These are phyloP conservation scores for Hesperophylax magnus DNA, from an alignment of 1,140 invertebrate genomes.

Conservation along the genomic window DNA sequence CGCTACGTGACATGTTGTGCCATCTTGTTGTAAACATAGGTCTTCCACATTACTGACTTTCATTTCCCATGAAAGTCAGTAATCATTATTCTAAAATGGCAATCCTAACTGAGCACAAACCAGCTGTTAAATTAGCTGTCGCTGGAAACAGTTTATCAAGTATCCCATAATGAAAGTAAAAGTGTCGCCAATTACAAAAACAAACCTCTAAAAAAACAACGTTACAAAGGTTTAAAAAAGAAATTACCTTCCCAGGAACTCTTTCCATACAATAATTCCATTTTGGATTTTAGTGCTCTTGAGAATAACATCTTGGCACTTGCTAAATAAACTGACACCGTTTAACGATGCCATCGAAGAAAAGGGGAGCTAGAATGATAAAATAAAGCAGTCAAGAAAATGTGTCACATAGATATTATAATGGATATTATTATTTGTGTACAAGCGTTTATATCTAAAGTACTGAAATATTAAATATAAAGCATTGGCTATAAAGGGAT, in stretches of 20 bases:
- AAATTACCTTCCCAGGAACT: conserved; percentile 73
- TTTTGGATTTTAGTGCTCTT: conserved; percentile 75
- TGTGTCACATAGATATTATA: neutral
- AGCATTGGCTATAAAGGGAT: neutral
- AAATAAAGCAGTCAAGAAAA: neutral
- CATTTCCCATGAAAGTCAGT: no score
- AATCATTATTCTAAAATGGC: no score
- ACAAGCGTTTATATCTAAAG: neutral
- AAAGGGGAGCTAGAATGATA: conserved; percentile 75
- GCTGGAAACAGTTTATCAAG: no score
- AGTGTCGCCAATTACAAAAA: no score
- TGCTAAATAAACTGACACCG: conserved; percentile 81
- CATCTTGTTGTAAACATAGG: neutral
- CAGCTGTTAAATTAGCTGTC: no score
- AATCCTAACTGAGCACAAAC: no score
- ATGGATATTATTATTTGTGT: neutral
- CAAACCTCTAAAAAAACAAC: no score
- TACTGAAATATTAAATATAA: neutral
- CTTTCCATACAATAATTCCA: conserved; percentile 78
- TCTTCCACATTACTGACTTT: neutral
- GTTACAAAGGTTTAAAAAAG: no score
- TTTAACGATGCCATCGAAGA: conserved; percentile 80
- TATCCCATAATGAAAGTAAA: no score
- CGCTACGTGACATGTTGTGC: neutral
- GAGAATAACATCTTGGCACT: conserved; percentile 74